Base-by-base conservation (phyloP, 2,797 vertebrate genomes). In the Helostoma temminkii region DNA sequence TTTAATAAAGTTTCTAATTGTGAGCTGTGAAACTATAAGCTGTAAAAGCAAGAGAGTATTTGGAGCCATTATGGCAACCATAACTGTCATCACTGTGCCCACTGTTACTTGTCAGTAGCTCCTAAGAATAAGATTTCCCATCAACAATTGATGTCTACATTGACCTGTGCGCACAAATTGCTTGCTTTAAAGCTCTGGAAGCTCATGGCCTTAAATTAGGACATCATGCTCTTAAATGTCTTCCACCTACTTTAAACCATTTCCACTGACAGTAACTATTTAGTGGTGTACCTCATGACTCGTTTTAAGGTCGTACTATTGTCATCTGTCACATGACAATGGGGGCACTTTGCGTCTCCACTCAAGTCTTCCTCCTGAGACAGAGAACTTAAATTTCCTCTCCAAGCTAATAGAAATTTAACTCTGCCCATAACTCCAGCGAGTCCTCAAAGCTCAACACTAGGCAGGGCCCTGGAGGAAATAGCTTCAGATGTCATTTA, bases 401-500 rank as follows among this genome's bases (percentile, higher is more conserved):
- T 88, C 81, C 19, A 78, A 87, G 89, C 89, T 93, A 94, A 94
- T 94, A 92, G 92, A 94, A 92, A 94, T 93, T 91, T 93, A 93
- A 93, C 89, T 93, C 89, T 82, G 80, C 56, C 87, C 84, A 90
- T 92, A 94, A 93, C 90, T 94, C 92, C 80, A 47, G 82, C 26
- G 89, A 90, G 89, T 92, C 90, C 91, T 76, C 80, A 39, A 84
- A 87, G 87, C 82, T 82, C 81, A 61, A 76, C 81, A 80, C 84
- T 52, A 83, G 88, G 91, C 90, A 86, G 83, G 82, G 74, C 90
- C 91, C 87, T 76, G 69, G 82, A 93, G 92, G 92, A 94, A 94
- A 93, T 93, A 90, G 91, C 92, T 92, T 93, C 90, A 93, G 92
- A 93, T 94, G 93, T 92, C 92, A 94, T 94, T 93, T 93, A 91